These are phyloP conservation scores for Leptinotarsa undecemlineata DNA, from an alignment of 1,140 invertebrate species.

Conservation along the genomic window DNA sequence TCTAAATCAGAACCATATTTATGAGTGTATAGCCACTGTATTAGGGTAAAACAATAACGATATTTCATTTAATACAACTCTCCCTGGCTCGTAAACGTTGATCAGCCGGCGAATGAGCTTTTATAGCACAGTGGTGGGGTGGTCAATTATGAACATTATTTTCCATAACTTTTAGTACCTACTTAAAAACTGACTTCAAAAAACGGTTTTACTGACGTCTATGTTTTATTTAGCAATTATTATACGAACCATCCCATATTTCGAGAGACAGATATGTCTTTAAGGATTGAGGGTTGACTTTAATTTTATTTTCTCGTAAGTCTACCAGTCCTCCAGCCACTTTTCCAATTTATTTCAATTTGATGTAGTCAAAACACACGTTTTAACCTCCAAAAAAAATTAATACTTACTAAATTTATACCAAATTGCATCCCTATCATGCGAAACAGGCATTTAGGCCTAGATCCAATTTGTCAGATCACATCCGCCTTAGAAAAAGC, in stretches of 20 bases:
- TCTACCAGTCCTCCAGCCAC: too few species aligned
- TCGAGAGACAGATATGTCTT: too few species aligned
- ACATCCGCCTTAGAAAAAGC: neutral
- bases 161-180: too few species aligned
- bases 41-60: conserved; percentile 24
- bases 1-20: conserved; percentile 19
- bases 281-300: too few species aligned
- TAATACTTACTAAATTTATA: neutral
- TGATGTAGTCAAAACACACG: neutral
- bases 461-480: neutral
- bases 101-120: neutral
- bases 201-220: too few species aligned
- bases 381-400: neutral
- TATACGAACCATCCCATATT: too few species aligned
- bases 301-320: too few species aligned
- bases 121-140: neutral
- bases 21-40: conserved; percentile 8
- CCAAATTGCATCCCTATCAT: neutral
- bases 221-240: too few species aligned
- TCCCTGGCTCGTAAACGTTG: neutral
- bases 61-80: conserved; percentile 21
- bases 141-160: too few species aligned
- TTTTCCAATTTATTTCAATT: too few species aligned
- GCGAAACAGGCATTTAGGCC: neutral
- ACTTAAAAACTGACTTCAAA: too few species aligned